Percentiles rank a stretch among this genome's conserved stretches.
Conservation (phyloP, 2,888 invertebrate species). For the Acanthosoma haemorrhoidale region DNA sequence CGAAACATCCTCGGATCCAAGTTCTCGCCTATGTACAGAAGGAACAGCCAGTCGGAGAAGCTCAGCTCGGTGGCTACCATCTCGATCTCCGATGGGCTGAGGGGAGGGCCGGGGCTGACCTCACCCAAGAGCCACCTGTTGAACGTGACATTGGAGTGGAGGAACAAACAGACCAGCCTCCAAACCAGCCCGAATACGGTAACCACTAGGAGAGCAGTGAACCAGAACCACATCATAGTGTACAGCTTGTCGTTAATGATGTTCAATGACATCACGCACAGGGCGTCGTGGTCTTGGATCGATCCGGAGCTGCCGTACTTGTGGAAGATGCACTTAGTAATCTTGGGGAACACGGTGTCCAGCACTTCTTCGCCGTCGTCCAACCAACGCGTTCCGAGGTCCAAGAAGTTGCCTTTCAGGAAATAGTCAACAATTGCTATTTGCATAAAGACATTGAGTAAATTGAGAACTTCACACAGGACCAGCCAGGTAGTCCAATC, state of each 20-base stretch:
- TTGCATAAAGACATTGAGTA: slow-evolving; percentile 70
- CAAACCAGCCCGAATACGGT: slow-evolving; percentile 75
- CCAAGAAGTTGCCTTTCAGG: slow-evolving; percentile 67
- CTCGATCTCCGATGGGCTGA: slow-evolving; percentile 68
- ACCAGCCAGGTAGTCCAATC: slow-evolving; percentile 73
- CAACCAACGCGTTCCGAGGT: slow-evolving; percentile 66
- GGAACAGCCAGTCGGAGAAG: slow-evolving; percentile 87
- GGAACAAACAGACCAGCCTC: slow-evolving; percentile 66
- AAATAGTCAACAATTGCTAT: slow-evolving; percentile 71
- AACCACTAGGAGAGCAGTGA: slow-evolving; percentile 58
- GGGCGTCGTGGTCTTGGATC: slow-evolving; percentile 77
- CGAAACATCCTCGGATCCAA: slow-evolving; percentile 48
- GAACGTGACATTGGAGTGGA: slow-evolving; percentile 49
- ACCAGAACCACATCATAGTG: slow-evolving; percentile 83
- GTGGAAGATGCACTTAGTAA: slow-evolving; percentile 84
- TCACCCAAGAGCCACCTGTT: slow-evolving; percentile 67
- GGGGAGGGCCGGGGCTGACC: slow-evolving; percentile 75
- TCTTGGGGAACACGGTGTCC: slow-evolving; percentile 79
- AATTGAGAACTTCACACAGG: slow-evolving; percentile 71
- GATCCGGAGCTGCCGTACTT: slow-evolving; percentile 82
- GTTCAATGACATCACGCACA: slow-evolving; percentile 86
- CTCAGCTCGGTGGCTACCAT: slow-evolving; percentile 70
- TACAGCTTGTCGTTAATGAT: slow-evolving; percentile 90
- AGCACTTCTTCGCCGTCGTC: slow-evolving; percentile 76
- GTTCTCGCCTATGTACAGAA: slow-evolving; percentile 87